phyloP scores from a whole-genome alignment of 2,113 vertebrate genomes.

The Parus major region DNA sequence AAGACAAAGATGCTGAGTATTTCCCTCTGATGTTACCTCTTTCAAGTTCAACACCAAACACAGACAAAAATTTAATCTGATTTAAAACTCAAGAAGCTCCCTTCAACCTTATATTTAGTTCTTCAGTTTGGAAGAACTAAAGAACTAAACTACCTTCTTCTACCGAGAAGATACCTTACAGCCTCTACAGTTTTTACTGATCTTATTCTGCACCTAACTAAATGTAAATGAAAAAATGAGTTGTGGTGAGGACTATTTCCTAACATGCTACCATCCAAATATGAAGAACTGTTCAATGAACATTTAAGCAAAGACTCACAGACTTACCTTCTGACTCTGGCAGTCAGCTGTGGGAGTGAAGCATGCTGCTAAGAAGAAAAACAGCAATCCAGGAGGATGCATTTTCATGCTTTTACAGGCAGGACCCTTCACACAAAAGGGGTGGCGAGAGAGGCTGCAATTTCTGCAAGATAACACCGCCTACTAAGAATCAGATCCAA shows the following conservation, averaged over 20 bases:
- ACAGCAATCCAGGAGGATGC: slow-evolving; percentile 53
- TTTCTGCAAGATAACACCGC: slow-evolving; percentile 56
- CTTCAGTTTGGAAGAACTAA: neutral
- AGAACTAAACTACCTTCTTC: too few relatives aligned
- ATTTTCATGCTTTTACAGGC: slow-evolving; percentile 48
- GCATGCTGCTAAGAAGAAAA: slow-evolving; percentile 46
- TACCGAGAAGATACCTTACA: neutral
- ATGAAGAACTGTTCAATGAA: neutral
- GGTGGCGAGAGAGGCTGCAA: neutral
- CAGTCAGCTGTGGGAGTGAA: slow-evolving; percentile 29
- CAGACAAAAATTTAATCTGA: neutral
- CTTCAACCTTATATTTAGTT: neutral
- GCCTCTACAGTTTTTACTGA: neutral
- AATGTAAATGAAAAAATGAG: neutral
- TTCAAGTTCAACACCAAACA: neutral
- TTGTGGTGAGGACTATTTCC: neutral
- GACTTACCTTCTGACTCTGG: slow-evolving; percentile 55
- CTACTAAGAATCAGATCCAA: slow-evolving; percentile 64
- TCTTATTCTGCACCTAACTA: neutral
- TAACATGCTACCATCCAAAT: neutral
- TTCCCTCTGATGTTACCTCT: neutral
- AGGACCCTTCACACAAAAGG: slow-evolving; percentile 33
- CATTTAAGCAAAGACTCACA: neutral
- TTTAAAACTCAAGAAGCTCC: neutral
- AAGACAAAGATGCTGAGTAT: neutral